phyloP scores from a whole-genome alignment of 2,113 vertebrate genomes.

The Percopsis transmontana region DNA sequence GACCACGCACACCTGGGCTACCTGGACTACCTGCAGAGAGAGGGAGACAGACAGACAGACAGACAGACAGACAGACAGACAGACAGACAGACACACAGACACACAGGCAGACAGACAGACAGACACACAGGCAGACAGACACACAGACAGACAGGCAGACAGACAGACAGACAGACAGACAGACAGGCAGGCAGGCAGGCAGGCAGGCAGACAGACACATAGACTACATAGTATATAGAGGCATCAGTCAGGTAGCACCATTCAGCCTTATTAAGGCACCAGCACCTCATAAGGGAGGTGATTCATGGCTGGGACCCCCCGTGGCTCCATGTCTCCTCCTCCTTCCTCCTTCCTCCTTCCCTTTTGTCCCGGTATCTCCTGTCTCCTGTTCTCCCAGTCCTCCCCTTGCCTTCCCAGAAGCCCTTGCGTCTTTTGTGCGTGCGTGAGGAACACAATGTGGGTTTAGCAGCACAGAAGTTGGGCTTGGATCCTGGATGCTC shows the following conservation, averaged over 20 bases:
- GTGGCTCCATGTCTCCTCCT: constrained; percentile 4
- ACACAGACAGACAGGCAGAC: neutral
- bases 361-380: constrained; percentile 8
- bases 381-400: constrained; percentile 3
- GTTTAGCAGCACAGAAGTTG: constrained; percentile 72
- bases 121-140: constrained; percentile 2
- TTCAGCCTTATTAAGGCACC: constrained; percentile 10
- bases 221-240: too few species aligned
- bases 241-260: too few species aligned
- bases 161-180: neutral
- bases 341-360: constrained; percentile 28
- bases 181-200: neutral
- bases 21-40: too few species aligned
- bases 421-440: constrained; percentile 56
- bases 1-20: too few species aligned
- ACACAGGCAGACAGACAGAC: neutral
- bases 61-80: neutral
- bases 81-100: neutral
- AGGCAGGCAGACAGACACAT: constrained; percentile 2
- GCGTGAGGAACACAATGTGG: constrained; percentile 67
- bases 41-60: too few species aligned
- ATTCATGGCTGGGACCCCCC: constrained; percentile 44
- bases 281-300: constrained; percentile 18
- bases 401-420: constrained; percentile 35
- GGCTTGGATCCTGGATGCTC: constrained; percentile 72